Conservation (phyloP, 2,797 vertebrate species). For the Ctenochaetus hawaiiensis region DNA sequence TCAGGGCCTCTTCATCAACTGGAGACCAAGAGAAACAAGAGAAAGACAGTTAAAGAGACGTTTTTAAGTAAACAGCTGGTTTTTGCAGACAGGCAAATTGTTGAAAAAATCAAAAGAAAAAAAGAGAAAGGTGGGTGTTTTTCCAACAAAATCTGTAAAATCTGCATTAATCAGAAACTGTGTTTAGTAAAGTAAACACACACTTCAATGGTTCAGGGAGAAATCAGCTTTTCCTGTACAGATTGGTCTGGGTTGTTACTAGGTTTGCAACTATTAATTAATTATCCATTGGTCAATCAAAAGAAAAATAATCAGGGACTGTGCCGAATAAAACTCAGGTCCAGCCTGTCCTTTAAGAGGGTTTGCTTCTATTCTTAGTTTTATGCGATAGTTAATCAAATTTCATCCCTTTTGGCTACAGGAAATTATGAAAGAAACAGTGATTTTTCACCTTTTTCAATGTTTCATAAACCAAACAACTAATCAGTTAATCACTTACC, state of each 20-base stretch:
- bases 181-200: constrained; percentile 7
- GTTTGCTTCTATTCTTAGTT: too few relatives aligned
- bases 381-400: neutral
- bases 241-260: neutral
- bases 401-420: neutral
- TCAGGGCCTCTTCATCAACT: constrained; percentile 93
- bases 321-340: neutral
- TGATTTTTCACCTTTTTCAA: neutral
- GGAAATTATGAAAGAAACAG: neutral
- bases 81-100: constrained; percentile 33
- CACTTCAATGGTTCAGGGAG: neutral
- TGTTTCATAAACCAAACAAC: neutral
- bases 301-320: neutral
- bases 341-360: neutral
- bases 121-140: constrained; percentile 1
- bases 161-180: constrained; percentile 15
- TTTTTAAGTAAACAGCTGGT: constrained; percentile 37
- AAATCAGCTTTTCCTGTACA: neutral
- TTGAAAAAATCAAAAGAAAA: neutral
- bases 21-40: constrained; percentile 25
- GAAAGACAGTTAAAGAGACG: constrained; percentile 5
- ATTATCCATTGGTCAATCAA: neutral
- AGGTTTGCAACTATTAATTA: constrained; percentile 5
- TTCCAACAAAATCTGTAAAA: constrained; percentile 6
- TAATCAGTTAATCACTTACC: neutral